Conservation (phyloP, 2,888 invertebrate species). For the Leucozona laternaria region DNA sequence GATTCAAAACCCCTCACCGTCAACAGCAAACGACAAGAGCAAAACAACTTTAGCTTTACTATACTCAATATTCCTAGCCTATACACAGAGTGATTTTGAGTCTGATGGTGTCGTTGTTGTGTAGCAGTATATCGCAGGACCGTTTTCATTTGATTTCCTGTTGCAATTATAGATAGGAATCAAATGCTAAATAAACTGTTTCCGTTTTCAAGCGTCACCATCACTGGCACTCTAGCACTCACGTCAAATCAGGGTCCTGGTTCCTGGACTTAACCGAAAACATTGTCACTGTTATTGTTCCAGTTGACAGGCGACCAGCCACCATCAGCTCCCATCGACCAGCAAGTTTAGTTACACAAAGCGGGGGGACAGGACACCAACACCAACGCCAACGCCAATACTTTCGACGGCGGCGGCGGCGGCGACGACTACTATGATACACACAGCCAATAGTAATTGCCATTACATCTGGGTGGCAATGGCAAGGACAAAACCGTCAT, state of each 20-base stretch:
- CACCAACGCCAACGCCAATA: slow-evolving; percentile 16
- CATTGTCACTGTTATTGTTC: slow-evolving; percentile 74
- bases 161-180: slow-evolving; percentile 76
- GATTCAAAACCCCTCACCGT: background rate
- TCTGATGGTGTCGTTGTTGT: slow-evolving; percentile 2
- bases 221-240: slow-evolving; percentile 53
- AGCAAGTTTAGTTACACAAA: background rate
- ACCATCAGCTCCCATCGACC: slow-evolving; percentile 10
- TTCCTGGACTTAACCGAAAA: slow-evolving; percentile 68
- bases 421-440: background rate
- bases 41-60: background rate
- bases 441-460: slow-evolving; percentile 60
- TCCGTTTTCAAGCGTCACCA: slow-evolving; percentile 71
- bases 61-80: no score
- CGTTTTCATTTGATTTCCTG: slow-evolving; percentile 76
- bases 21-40: slow-evolving; percentile 28
- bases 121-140: slow-evolving; percentile 39
- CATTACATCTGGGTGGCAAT: slow-evolving; percentile 60
- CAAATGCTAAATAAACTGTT: slow-evolving; percentile 76
- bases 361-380: background rate
- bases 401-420: background rate
- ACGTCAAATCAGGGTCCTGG: slow-evolving; percentile 69
- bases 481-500: slow-evolving; percentile 55
- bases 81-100: slow-evolving; percentile 2
- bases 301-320: slow-evolving; percentile 67